These are phyloP conservation scores for Callocephalon fimbriatum DNA, from an alignment of 2,113 vertebrate genomes.

Conservation along the genomic window DNA sequence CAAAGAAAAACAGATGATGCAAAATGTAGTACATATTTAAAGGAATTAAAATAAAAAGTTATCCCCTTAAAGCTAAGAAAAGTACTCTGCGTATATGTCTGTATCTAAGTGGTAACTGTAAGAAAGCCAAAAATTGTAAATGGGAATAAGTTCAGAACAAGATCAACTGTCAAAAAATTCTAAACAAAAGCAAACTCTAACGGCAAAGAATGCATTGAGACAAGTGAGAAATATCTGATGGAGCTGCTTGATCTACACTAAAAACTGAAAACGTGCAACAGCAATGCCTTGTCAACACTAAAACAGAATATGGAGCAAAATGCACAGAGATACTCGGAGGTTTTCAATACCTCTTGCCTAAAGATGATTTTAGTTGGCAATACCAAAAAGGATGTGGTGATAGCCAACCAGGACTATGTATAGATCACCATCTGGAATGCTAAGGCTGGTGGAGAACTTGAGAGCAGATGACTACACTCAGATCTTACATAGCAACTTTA, in stretches of 20 bases:
- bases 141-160: background rate
- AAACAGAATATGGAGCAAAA: slow-evolving; percentile 38
- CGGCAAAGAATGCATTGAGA: background rate
- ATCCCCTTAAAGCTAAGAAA: background rate
- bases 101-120: background rate
- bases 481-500: background rate
- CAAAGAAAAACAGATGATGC: background rate
- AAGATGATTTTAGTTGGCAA: slow-evolving; percentile 5
- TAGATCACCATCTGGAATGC: slow-evolving; percentile 33
- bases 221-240: background rate
- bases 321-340: background rate
- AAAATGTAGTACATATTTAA: background rate
- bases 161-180: background rate
- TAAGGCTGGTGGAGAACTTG: background rate
- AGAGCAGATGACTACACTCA: background rate
- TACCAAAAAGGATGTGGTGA: slow-evolving; percentile 3
- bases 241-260: background rate
- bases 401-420: slow-evolving; percentile 28
- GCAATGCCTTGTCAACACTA: background rate
- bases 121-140: background rate
- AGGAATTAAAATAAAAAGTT: slow-evolving; percentile 7
- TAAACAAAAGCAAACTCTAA: background rate
- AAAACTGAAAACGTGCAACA: background rate
- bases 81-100: background rate
- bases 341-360: background rate